These are phyloP conservation scores for Drosophila saltans DNA, from an alignment of 1,140 invertebrate genomes.

Conservation along the genomic window DNA sequence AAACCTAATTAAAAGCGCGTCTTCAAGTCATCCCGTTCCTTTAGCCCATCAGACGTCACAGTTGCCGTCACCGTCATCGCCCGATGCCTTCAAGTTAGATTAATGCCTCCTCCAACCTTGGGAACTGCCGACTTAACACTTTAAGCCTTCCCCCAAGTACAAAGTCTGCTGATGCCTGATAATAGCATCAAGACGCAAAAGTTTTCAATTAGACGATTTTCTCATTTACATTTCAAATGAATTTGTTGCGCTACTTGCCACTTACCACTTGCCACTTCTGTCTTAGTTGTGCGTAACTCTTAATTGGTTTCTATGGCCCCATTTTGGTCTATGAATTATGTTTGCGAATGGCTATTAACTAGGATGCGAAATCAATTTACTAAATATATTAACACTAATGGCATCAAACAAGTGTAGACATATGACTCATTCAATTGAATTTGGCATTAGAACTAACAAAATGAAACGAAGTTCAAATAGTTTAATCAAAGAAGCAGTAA, in stretches of 20 bases:
- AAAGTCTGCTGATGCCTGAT: slow-evolving; percentile 5
- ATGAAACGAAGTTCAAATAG: background rate
- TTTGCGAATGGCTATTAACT: slow-evolving; percentile 2
- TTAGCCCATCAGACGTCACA: background rate
- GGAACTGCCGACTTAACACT: slow-evolving; percentile 61
- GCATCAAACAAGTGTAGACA: background rate
- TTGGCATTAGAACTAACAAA: background rate
- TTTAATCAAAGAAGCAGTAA: background rate
- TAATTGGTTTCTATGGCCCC: slow-evolving; percentile 58
- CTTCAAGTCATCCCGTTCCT: slow-evolving; percentile 33
- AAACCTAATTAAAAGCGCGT: slow-evolving; percentile 69
- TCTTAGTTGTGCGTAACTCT: slow-evolving; percentile 45
- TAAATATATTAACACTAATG: slow-evolving; percentile 6
- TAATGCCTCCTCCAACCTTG: slow-evolving; percentile 45
- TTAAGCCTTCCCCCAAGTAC: slow-evolving; percentile 53
- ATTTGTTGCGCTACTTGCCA: slow-evolving; percentile 60
- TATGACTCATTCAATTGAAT: background rate
- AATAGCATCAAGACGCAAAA: slow-evolving; percentile 50
- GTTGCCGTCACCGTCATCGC: slow-evolving; percentile 7
- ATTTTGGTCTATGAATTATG: slow-evolving; percentile 31
- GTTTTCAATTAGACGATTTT: slow-evolving; percentile 74
- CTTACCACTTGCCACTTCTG: slow-evolving; percentile 31
- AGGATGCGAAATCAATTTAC: slow-evolving; percentile 10
- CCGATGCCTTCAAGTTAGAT: slow-evolving; percentile 40
- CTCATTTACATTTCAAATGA: slow-evolving; percentile 79